Evolutionary conservation across 1,140 invertebrate species (phyloP).

Genomic region (Oryctes rhinoceros): DNA sequence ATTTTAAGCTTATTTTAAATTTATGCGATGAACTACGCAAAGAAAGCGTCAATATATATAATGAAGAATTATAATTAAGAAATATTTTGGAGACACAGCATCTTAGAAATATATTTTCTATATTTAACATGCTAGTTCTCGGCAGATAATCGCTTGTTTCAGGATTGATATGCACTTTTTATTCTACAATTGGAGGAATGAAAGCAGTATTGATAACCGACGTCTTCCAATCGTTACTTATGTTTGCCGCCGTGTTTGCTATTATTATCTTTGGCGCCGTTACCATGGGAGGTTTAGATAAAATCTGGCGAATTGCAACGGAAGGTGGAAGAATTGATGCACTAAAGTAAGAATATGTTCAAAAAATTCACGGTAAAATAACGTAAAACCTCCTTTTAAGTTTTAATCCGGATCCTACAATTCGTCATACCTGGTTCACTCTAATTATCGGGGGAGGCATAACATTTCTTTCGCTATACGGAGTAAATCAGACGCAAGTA

Average conservation of each 20-base stretch:
- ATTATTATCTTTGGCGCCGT: slow-evolving; percentile 76
- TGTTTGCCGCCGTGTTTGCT: slow-evolving; percentile 77
- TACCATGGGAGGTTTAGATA: slow-evolving; percentile 66
- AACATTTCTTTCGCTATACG: slow-evolving; percentile 80
- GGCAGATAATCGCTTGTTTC: slow-evolving; percentile 2
- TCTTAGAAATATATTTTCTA: too few species aligned
- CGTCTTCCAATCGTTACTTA: slow-evolving; percentile 79
- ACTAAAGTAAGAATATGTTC: slow-evolving; percentile 65
- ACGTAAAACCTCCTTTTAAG: slow-evolving; percentile 56
- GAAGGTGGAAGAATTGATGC: slow-evolving; percentile 72
- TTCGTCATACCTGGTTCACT: slow-evolving; percentile 78
- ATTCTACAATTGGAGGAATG: slow-evolving; percentile 84
- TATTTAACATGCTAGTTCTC: background rate
- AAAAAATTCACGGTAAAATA: background rate
- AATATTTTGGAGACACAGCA: too few species aligned
- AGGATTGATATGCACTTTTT: slow-evolving; percentile 78
- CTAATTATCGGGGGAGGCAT: slow-evolving; percentile 76
- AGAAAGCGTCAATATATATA: too few species aligned
- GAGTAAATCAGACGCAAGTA: slow-evolving; percentile 86
- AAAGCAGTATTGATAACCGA: slow-evolving; percentile 87
- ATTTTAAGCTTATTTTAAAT: too few species aligned
- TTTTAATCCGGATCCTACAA: slow-evolving; percentile 73
- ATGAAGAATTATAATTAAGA: too few species aligned
- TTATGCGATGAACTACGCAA: too few species aligned
- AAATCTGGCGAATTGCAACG: slow-evolving; percentile 72